Percentiles rank a stretch among this genome's conserved stretches.
Evolutionary conservation across 2,113 vertebrate genomes (phyloP).

Genomic region (Prietella phreatophila): DNA sequence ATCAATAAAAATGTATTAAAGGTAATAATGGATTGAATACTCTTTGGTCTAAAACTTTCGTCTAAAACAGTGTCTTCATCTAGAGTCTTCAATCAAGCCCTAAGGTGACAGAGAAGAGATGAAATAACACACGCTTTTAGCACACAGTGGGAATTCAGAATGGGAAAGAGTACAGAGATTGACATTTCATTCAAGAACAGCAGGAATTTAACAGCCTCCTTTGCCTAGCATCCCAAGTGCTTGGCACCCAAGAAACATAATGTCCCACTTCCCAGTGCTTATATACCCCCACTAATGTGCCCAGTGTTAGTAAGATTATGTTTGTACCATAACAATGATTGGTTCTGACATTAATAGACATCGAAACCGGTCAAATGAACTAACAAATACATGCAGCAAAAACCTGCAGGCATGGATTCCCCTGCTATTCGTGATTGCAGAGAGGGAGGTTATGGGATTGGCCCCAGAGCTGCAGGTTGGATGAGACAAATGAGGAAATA

Average conservation of each 20-base stretch:
- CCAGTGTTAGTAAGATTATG: constrained; percentile 7
- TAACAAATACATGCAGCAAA: constrained; percentile 11
- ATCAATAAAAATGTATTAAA: constrained; percentile 28
- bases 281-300: not conserved
- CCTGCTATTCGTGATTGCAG: constrained; percentile 24
- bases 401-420: constrained; percentile 34
- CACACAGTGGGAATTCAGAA: constrained; percentile 17
- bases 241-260: constrained; percentile 24
- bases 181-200: constrained; percentile 12
- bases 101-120: constrained; percentile 7
- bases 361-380: constrained; percentile 14
- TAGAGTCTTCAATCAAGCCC: constrained; percentile 11
- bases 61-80: constrained; percentile 18
- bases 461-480: constrained; percentile 24
- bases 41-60: not conserved
- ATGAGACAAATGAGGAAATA: constrained; percentile 45
- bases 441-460: constrained; percentile 3
- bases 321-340: constrained; percentile 23
- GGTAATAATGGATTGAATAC: constrained; percentile 12
- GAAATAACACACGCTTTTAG: not conserved
- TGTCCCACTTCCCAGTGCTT: not conserved
- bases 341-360: constrained; percentile 26
- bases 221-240: constrained; percentile 31
- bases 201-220: constrained; percentile 19
- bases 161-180: constrained; percentile 19